Base-by-base conservation (phyloP, 2,113 vertebrate genomes). In the Cyrtonyx montezumae region DNA sequence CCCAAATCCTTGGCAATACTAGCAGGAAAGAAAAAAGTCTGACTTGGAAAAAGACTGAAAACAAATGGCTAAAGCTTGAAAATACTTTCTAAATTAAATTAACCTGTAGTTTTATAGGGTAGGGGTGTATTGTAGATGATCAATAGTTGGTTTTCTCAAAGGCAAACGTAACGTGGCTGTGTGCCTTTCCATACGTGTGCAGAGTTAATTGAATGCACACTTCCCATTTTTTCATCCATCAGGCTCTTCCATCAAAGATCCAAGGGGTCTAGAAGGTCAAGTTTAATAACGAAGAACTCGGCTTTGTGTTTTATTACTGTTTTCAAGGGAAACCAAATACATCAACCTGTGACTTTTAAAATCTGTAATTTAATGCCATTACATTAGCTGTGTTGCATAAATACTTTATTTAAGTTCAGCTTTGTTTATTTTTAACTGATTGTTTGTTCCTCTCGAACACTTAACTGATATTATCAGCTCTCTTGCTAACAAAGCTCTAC, bases 11-110 rank as follows among this genome's bases (percentile, higher is more conserved):
- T 84, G 32, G 34, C 55, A 77, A 11, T 40, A 71, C 15, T 22
- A 77, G 58, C n/a, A 59, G 21, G 0, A 21, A n/a, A 25, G 82
- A 62, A 45, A 2, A 56, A 16, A 56, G 4, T 63, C 5, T 59
- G 43, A 2, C 40, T 70, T 86, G 61, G 56, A 17, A 40, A 68
- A 91, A 68, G 23, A 71, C 71, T 70, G 78, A 68, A 90, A 93
- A 55, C 58, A 90, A 90, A 45, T 66, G 66, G 25, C 48, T 93
- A 26, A 75, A 81, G 23, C 45, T 51, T 82, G 68, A 91, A 91
- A 92, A 73, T 76, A 63, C 16, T 63, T 67, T 30, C 58, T 66
- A 28, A 62, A 37, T 25, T 25, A 22, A 48, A 81, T 46, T 45
- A 78, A 8, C 4, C 22, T 45, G 2, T 74, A 23, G 20, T 59